A percentile compares a stretch with the other conserved stretches of the same genome.
Conservation (phyloP, 2,888 invertebrate genomes). For the Orgyia antiqua region DNA sequence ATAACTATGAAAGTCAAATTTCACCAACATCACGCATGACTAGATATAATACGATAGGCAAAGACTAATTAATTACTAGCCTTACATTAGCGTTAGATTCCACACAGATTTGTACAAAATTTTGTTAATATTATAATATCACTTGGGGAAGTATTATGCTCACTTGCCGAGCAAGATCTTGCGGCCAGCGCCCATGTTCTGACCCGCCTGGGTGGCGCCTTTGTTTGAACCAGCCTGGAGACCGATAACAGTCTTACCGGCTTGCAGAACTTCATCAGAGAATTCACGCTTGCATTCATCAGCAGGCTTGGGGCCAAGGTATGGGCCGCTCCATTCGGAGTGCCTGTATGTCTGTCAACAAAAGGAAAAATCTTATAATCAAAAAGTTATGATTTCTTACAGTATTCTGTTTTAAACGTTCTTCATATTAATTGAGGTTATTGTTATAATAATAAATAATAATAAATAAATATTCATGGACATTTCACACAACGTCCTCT, state of each 20-base stretch:
- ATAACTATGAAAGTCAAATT: constrained; percentile 31
- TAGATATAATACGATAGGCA: constrained; percentile 35
- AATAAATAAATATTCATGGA: too few relatives aligned
- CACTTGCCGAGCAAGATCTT: constrained; percentile 95
- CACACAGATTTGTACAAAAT: constrained; percentile 65
- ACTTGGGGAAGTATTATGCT: constrained; percentile 53
- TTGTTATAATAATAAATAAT: too few relatives aligned
- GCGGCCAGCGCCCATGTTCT: constrained; percentile 92
- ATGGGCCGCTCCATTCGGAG: constrained; percentile 90
- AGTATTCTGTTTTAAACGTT: too few relatives aligned
- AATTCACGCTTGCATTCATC: constrained; percentile 97
- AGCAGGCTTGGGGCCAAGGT: constrained; percentile 95
- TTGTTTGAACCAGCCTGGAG: constrained; percentile 98
- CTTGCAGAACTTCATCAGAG: constrained; percentile 92
- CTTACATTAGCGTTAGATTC: constrained; percentile 59
- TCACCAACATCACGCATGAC: constrained; percentile 45
- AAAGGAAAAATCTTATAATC: constrained; percentile 8
- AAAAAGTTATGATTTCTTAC: too few relatives aligned
- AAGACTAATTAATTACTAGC: too few relatives aligned
- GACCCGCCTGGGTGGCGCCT: constrained; percentile 95
- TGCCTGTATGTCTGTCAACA: constrained; percentile 87
- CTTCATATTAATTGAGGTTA: too few relatives aligned
- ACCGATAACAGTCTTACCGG: constrained; percentile 93
- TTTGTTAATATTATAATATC: constrained; percentile 69
- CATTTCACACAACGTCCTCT: too few relatives aligned